Evolutionary conservation across 2,797 vertebrate genomes (phyloP).

Genomic region (Falco rusticolus): DNA sequence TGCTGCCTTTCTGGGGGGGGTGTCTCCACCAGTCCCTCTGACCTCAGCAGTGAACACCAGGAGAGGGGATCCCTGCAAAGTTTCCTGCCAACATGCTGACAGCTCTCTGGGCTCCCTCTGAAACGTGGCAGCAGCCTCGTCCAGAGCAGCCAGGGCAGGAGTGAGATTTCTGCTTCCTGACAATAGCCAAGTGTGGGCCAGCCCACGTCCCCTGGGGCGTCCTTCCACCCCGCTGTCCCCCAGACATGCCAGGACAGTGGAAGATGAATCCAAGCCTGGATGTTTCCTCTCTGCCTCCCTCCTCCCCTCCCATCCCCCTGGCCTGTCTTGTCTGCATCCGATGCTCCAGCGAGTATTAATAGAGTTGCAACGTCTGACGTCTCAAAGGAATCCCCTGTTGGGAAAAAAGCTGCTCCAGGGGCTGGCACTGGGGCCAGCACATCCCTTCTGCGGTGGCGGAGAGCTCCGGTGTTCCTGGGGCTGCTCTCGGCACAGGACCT

Average conservation of each 20-base stretch:
- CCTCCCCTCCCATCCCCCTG: background rate
- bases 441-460: background rate
- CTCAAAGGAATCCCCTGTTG: conserved; percentile 51
- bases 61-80: background rate
- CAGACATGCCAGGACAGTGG: background rate
- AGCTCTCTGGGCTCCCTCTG: background rate
- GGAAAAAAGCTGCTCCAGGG: background rate
- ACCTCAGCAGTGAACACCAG: fast-evolving
- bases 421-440: background rate
- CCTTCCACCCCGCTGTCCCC: background rate
- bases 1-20: fast-evolving
- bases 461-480: background rate
- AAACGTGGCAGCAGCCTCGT: background rate
- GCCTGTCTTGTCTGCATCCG: conserved; percentile 62
- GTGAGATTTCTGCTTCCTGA: background rate
- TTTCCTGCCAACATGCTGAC: background rate
- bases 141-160: background rate
- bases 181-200: background rate
- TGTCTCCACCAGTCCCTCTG: background rate
- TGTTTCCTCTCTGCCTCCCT: background rate
- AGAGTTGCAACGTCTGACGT: conserved; percentile 44
- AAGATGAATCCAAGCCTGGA: background rate
- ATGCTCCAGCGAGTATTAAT: conserved; percentile 46
- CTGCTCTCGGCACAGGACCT: background rate
- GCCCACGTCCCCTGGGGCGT: background rate